A percentile compares a stretch with the other conserved stretches of the same genome.
These are phyloP conservation scores for Cnemophilus loriae DNA, from an alignment of 2,113 vertebrate species.

Conservation along the genomic window DNA sequence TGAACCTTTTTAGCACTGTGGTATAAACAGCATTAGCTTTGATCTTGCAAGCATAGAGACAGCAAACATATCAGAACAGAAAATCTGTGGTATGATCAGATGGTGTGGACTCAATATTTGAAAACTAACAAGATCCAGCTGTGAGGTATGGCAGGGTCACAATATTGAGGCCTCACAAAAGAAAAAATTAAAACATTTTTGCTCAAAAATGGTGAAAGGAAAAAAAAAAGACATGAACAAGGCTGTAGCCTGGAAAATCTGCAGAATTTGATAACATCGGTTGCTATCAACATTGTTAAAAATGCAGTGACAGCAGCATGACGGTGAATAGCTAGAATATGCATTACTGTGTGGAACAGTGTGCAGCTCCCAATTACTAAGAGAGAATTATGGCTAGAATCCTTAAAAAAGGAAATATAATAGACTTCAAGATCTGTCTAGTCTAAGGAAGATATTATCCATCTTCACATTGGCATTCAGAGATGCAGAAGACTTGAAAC, in stretches of 20 bases:
- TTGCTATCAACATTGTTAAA: conserved; percentile 32
- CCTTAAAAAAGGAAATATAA: background rate
- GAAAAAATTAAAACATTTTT: conserved; percentile 29
- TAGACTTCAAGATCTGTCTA: conserved; percentile 25
- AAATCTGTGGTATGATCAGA: conserved; percentile 21
- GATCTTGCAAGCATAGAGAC: conserved; percentile 33
- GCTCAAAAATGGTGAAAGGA: background rate
- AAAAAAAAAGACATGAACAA: background rate
- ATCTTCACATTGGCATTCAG: conserved; percentile 13
- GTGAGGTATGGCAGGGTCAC: conserved; percentile 29
- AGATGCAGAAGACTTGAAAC: conserved; percentile 25
- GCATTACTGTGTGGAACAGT: background rate
- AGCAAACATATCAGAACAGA: conserved; percentile 9
- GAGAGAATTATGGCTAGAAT: conserved; percentile 5
- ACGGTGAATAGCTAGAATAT: conserved; percentile 4
- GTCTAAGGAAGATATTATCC: conserved; percentile 6
- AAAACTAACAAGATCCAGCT: conserved; percentile 39
- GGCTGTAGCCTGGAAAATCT: background rate
- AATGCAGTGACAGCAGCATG: conserved; percentile 9
- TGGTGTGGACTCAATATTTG: conserved; percentile 33
- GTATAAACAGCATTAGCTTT: conserved; percentile 12
- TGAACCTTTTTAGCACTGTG: background rate
- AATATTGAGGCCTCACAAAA: conserved; percentile 3
- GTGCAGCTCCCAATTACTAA: conserved; percentile 20
- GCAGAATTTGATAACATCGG: conserved; percentile 1